Evolutionary conservation across 2,113 vertebrate species (phyloP), one percentile per base, ranked within the genome.

Genomic region (Paraplagusia blochii): DNA sequence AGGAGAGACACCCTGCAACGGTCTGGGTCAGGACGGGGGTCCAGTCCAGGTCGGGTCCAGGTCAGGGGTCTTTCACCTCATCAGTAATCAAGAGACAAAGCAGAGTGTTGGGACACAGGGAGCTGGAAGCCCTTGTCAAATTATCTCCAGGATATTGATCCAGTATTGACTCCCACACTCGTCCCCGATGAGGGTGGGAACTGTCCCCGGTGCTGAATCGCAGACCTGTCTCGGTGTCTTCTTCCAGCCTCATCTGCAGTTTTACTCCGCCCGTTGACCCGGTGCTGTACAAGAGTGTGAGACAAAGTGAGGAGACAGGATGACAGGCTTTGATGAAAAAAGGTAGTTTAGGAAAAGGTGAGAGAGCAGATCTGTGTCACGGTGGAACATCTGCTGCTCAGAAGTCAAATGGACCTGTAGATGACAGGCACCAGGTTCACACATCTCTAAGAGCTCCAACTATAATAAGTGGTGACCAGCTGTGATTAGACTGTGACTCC

Each of bases 111-210:
- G 66, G 63, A 43, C 72, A 63, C 54, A 44, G 19, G 46, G 69
- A 72, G 69, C 61, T 69, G 66, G 79, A 71, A 81, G 70, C 58
- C 54, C 72, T 78, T 84, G 78, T 74, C 81, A 78, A 76, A 76
- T 81, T 75, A 79, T 74, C 71, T 56, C 35, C 40, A 62, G 65
- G 22, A 22, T 52, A 81, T 74, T 43, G 79, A 84, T 74, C 53
- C 15, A 9, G 14, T 22, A 84, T 84, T 1, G 62, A 81, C 7
- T 18, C 44, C 12, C 29, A 50, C 46, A 49, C 45, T 53, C 51
- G 16, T 2, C 22, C 4, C 40, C 38, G 44, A 63, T 36, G 50
- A 33, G 61, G 42, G 40, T 45, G 60, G 66, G 16, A 3, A 11
- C 53, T 52, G 61, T 42, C 46, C 42, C 16, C 22, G 34, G 6